Evolutionary conservation across 1,140 invertebrate genomes (phyloP).

Genomic region (roundworm (Caenorhabditis elegans)): WBcel235 BX284602.5:6024001-6024500

Average conservation of each 20-base stretch:
- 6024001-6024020: slow-evolving; percentile 42
- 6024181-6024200: slow-evolving; percentile 35
- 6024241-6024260: background rate
- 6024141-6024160: slow-evolving; percentile 11
- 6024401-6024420: too few species aligned
- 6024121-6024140: slow-evolving; percentile 32
- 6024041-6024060: slow-evolving; percentile 34
- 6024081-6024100: slow-evolving; percentile 14
- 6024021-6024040: slow-evolving; percentile 28
- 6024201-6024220: slow-evolving; percentile 38
- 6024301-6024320: too few species aligned
- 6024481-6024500: too few species aligned
- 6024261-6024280: too few species aligned
- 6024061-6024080: slow-evolving; percentile 31
- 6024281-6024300: too few species aligned
- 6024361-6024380: too few species aligned
- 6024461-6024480: too few species aligned
- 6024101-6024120: background rate
- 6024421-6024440: too few species aligned
- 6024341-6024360: too few species aligned
- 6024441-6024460: too few species aligned
- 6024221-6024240: background rate
- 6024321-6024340: too few species aligned
- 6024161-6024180: background rate
- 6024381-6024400: too few species aligned